Evolutionary conservation across 92 coral and sea anemone species (phyloP).

Genomic region (Umimayanthus chanpuru): DNA sequence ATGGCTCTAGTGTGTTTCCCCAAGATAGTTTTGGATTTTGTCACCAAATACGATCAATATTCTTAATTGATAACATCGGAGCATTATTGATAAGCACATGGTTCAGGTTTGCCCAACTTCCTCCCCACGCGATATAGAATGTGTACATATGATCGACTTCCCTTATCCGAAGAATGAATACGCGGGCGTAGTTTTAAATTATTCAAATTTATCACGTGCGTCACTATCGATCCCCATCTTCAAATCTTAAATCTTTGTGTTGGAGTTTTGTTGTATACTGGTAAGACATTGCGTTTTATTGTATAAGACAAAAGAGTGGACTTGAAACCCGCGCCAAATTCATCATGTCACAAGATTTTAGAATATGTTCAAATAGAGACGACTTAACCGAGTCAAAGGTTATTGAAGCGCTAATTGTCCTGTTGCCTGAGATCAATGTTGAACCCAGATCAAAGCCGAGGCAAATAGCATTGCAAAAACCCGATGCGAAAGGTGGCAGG

Average conservation of each 20-base stretch:
- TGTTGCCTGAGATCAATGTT: background rate
- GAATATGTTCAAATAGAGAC: background rate
- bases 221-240: background rate
- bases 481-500: background rate
- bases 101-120: background rate
- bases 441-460: background rate
- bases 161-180: background rate
- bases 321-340: background rate
- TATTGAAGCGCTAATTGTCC: background rate
- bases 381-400: background rate
- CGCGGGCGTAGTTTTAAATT: background rate
- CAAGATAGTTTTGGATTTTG: too few species aligned
- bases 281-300: background rate
- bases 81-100: too few species aligned
- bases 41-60: background rate
- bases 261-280: background rate
- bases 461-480: background rate
- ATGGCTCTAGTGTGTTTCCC: too few species aligned
- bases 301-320: too few species aligned
- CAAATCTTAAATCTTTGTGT: too few species aligned
- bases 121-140: background rate
- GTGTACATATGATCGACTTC: background rate
- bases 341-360: background rate
- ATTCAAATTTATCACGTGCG: background rate
- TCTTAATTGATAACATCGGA: background rate